Evolutionary conservation across 30 jellyfish, hydroid and myxozoan species (phyloP).

Genomic region (Pseudorhiza aurosa): DNA sequence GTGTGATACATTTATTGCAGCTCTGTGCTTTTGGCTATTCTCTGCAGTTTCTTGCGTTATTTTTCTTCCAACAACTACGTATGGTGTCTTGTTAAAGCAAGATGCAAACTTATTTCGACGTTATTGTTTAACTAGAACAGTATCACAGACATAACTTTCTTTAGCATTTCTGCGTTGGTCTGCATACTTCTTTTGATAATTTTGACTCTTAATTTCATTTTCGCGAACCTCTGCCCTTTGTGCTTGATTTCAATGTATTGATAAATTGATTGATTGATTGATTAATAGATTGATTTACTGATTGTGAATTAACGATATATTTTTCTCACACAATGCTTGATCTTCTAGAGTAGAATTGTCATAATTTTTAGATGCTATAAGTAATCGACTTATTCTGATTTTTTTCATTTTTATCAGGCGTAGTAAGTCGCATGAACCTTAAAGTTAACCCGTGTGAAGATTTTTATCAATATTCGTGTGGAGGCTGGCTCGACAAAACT

Average conservation of each 20-base stretch:
- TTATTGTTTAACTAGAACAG: slow-evolving; percentile 22
- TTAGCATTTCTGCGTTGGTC: slow-evolving; percentile 20
- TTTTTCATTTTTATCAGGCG: slow-evolving; percentile 37
- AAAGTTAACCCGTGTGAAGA: slow-evolving; percentile 86
- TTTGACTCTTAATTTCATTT: slow-evolving; percentile 16
- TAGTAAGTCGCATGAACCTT: slow-evolving; percentile 78
- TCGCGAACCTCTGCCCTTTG: slow-evolving; percentile 30
- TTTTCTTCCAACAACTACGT: slow-evolving; percentile 8
- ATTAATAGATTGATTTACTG: too few species aligned
- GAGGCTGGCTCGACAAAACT: slow-evolving; percentile 91
- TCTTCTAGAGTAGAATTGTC: background rate
- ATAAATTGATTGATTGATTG: too few species aligned
- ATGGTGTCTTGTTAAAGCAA: slow-evolving; percentile 9
- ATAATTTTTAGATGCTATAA: background rate
- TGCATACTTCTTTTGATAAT: slow-evolving; percentile 20
- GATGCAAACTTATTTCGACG: background rate
- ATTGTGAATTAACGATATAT: background rate
- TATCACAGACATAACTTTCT: slow-evolving; percentile 9
- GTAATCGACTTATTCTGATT: background rate
- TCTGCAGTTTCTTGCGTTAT: background rate
- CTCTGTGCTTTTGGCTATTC: slow-evolving; percentile 18
- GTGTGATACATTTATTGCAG: slow-evolving; percentile 11
- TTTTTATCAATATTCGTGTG: slow-evolving; percentile 94
- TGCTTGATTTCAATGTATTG: too few species aligned
- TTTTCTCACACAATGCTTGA: background rate